Percentiles rank a stretch among this genome's conserved stretches.
Evolutionary conservation across 2,888 invertebrate species (phyloP).

Genomic region (Maniola hyperantus): DNA sequence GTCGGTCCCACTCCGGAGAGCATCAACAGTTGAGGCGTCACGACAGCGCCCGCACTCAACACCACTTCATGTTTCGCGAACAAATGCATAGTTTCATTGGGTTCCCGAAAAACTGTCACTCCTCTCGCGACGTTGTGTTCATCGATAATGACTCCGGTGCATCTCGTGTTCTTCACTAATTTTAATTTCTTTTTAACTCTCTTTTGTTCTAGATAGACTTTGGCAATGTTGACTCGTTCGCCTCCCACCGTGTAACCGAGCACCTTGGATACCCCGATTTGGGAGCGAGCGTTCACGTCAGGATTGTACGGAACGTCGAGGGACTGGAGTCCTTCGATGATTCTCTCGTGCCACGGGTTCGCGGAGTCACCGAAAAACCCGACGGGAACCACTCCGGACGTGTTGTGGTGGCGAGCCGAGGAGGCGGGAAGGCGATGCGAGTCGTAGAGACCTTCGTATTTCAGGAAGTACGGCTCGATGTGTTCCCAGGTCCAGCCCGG

Average conservation of each 20-base stretch:
- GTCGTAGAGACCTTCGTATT: conserved; percentile 57
- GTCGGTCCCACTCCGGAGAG: conserved; percentile 62
- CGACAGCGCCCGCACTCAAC: conserved; percentile 61
- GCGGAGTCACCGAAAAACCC: conserved; percentile 51
- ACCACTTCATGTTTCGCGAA: conserved; percentile 59
- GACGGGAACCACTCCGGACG: conserved; percentile 53
- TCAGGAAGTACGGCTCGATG: conserved; percentile 59
- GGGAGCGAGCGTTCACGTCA: conserved; percentile 59
- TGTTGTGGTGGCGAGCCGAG: conserved; percentile 60
- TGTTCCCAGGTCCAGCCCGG: conserved; percentile 62
- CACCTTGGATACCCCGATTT: conserved; percentile 56
- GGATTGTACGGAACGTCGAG: conserved; percentile 55
- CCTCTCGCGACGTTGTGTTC: conserved; percentile 50
- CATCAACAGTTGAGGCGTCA: conserved; percentile 62
- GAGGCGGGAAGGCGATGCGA: conserved; percentile 49
- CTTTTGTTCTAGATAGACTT: conserved; percentile 51
- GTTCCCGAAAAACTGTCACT: conserved; percentile 46
- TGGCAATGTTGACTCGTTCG: conserved; percentile 59
- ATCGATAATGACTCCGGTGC: conserved; percentile 57
- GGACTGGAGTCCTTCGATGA: conserved; percentile 47
- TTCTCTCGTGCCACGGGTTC: conserved; percentile 57
- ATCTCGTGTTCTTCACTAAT: conserved; percentile 53
- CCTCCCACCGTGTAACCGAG: conserved; percentile 56
- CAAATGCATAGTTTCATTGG: conserved; percentile 39
- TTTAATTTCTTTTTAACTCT: conserved; percentile 49